Evolutionary conservation across 1,140 invertebrate species (phyloP), one percentile per base, ranked within the genome.

Genomic region (Manduca sexta): DNA sequence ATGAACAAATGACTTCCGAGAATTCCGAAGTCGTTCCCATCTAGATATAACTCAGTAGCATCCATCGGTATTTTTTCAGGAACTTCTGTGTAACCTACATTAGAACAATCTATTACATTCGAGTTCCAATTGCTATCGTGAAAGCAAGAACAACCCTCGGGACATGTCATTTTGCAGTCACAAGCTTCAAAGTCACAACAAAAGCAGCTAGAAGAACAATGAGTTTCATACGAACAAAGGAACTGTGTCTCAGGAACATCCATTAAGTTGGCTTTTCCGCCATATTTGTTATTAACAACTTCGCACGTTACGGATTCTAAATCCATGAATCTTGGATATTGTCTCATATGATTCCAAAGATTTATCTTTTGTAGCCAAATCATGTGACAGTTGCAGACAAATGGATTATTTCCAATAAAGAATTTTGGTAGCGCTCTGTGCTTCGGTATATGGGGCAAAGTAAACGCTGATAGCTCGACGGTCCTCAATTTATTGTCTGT

Each of bases 141-240:
- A 73, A 94, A 96, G 70, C 95, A 97, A 13, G 92, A 93, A 78
- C 95, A 97, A 55, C 94, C 93, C 16, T 89, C 87, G 7, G 95
- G 95, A 68, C 95, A 97, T 2, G 93, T 95, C 94, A 96, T 96
- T 81, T 95, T 93, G 67, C 94, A 96, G 71, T 95, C 94, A 74
- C 95, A 97, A 17, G 94, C 94, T 80, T 95, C 94, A 78, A 94
- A 96, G 50, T 96, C 94, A 72, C 95, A 97, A 74, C 94, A 96
- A 66, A 94, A 93, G 69, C 95, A 96, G 34, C 94, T 88, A 7
- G 93, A 91, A 69, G 94, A 95, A 78, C 94, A 97, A 74, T 96
- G 94, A 13, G 92, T 92, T 70, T 93, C 91, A 87, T 96, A 96
- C 3, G 91, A 90, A 82, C 95, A 97, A 45, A 97, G 87, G 74